phyloP scores from a whole-genome alignment of 2,888 invertebrate genomes.

The Quadriops clusia region DNA sequence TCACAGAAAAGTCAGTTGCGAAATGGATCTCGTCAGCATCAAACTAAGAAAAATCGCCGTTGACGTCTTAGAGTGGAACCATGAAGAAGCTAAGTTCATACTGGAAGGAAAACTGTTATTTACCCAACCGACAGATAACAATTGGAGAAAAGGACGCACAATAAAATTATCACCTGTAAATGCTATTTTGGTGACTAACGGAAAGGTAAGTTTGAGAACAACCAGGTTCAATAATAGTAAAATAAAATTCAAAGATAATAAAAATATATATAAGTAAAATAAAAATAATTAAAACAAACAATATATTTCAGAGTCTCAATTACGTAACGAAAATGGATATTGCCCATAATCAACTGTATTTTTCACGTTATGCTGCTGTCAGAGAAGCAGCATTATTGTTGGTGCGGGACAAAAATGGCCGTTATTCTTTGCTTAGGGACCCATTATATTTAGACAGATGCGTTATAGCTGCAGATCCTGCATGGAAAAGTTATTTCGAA shows the following conservation, averaged over 20 bases:
- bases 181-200: conserved; percentile 82
- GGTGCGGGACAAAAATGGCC: conserved; percentile 80
- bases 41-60: conserved; percentile 87
- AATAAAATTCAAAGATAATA: too few relatives aligned
- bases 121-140: conserved; percentile 83
- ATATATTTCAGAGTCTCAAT: too few relatives aligned
- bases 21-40: conserved; percentile 81
- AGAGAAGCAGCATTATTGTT: conserved; percentile 80
- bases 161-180: conserved; percentile 80
- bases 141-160: conserved; percentile 80
- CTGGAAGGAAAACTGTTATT: conserved; percentile 81
- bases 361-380: conserved; percentile 64
- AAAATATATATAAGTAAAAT: too few relatives aligned
- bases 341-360: conserved; percentile 25
- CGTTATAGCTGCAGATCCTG: conserved; percentile 81
- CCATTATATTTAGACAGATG: conserved; percentile 85
- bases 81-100: conserved; percentile 83
- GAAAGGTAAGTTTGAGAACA: conserved; percentile 82
- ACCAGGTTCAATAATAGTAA: too few relatives aligned
- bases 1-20: conserved; percentile 61
- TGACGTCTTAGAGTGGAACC: conserved; percentile 88
- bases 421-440: conserved; percentile 77
- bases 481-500: conserved; percentile 90
- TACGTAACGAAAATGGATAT: too few relatives aligned
- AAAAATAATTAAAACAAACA: too few relatives aligned